Evolutionary conservation across 2,888 invertebrate genomes (phyloP).

Genomic region (Luperina nickerlii): DNA sequence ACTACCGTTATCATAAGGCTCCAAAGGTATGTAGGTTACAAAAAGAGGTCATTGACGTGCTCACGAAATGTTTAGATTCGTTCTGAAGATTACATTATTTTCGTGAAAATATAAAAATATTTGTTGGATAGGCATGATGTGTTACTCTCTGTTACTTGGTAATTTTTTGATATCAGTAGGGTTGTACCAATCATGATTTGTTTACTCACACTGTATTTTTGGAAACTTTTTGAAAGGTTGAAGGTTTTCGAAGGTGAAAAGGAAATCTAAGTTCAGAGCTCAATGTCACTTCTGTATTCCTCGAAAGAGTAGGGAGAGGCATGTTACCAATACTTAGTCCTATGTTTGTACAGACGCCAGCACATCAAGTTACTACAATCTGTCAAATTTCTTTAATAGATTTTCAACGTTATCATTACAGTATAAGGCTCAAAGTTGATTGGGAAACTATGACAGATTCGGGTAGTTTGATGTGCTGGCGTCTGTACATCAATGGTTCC

Average conservation of each 20-base stretch:
- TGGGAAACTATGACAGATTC: too few species aligned
- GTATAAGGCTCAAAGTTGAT: too few species aligned
- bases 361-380: too few species aligned
- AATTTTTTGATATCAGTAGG: not conserved
- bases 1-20: slow-evolving; percentile 61
- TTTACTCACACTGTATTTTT: not conserved
- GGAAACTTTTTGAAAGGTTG: not conserved
- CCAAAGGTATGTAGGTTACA: slow-evolving; percentile 56
- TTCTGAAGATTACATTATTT: slow-evolving; percentile 46
- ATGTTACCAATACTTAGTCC: not conserved
- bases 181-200: not conserved
- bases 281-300: not conserved
- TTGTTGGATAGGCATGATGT: slow-evolving; percentile 23
- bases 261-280: too few species aligned
- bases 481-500: too few species aligned
- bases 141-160: not conserved
- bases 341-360: not conserved
- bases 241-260: too few species aligned
- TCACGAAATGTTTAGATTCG: slow-evolving; percentile 52
- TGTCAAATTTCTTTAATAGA: too few species aligned
- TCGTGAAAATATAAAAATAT: slow-evolving; percentile 25
- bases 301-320: not conserved
- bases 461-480: too few species aligned
- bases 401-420: too few species aligned
- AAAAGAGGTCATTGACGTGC: slow-evolving; percentile 63